Evolutionary conservation across 2,797 vertebrate species (phyloP).

Genomic region (Labroides dimidiatus): DNA sequence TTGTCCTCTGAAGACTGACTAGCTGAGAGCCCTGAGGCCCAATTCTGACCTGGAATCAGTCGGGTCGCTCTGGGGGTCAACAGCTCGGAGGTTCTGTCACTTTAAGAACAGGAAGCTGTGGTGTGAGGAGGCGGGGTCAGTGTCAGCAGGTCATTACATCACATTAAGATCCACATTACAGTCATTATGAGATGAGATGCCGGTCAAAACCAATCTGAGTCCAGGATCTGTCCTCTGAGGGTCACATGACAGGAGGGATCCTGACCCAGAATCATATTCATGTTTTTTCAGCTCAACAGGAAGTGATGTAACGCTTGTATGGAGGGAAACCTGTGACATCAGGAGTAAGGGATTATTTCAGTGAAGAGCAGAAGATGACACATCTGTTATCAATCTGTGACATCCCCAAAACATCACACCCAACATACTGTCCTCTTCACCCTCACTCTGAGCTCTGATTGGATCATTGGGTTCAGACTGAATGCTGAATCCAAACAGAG

Average conservation of each 20-base stretch:
- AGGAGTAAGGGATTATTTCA: no score
- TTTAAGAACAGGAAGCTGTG: slow-evolving; percentile 50
- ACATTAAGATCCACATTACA: slow-evolving; percentile 77
- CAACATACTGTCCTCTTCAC: no score
- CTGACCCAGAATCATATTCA: no score
- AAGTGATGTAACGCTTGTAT: no score
- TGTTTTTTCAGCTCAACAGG: no score
- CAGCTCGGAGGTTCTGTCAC: slow-evolving; percentile 28
- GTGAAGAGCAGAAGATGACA: no score
- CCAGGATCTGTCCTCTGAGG: slow-evolving; percentile 27
- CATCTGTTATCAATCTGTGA: slow-evolving; percentile 22
- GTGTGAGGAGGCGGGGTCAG: slow-evolving; percentile 13
- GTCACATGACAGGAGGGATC: no score
- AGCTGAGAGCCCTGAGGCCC: slow-evolving; percentile 6
- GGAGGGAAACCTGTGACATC: no score
- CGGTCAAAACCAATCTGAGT: slow-evolving; percentile 38
- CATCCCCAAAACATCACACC: not conserved
- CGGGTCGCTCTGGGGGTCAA: slow-evolving; percentile 1
- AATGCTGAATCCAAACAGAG: no score
- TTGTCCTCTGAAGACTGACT: not conserved
- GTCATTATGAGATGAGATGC: slow-evolving; percentile 54
- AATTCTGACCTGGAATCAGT: no score
- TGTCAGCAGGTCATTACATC: slow-evolving; percentile 70
- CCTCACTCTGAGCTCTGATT: no score
- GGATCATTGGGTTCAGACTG: no score